Evolutionary conservation across 2,113 vertebrate species (phyloP).

Genomic region (Pitta sordida): DNA sequence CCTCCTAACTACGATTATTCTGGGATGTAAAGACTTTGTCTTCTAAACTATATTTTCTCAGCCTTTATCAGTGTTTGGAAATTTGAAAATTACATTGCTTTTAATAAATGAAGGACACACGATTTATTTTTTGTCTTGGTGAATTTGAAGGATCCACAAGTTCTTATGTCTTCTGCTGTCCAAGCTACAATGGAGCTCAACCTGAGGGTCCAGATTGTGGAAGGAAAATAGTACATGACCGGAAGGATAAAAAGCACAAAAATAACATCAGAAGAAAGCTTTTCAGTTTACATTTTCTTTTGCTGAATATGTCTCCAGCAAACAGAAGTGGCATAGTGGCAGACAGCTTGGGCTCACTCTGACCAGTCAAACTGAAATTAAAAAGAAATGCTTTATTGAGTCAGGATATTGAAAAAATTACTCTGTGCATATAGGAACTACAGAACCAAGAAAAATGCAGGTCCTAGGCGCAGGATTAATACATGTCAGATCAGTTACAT

Average conservation of each 20-base stretch:
- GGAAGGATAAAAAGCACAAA: background rate
- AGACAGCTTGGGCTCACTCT: background rate
- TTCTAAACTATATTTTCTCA: background rate
- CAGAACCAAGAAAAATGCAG: background rate
- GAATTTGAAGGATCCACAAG: background rate
- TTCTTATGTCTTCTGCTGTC: background rate
- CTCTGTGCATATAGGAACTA: accelerated
- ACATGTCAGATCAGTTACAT: accelerated
- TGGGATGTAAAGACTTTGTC: background rate
- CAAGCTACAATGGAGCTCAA: background rate
- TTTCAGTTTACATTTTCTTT: background rate
- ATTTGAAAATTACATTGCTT: background rate
- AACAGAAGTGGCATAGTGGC: background rate
- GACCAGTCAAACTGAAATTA: background rate
- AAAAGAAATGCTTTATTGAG: background rate
- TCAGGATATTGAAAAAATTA: background rate
- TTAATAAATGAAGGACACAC: background rate
- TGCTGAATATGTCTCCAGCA: background rate
- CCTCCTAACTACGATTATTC: background rate
- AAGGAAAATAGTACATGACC: background rate
- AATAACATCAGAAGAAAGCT: background rate
- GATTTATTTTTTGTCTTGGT: background rate
- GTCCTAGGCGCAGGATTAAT: background rate
- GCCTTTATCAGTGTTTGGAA: background rate
- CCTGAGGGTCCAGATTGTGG: background rate